Evolutionary conservation across 2,888 invertebrate species (phyloP).

Genomic region (Bombylius major): DNA sequence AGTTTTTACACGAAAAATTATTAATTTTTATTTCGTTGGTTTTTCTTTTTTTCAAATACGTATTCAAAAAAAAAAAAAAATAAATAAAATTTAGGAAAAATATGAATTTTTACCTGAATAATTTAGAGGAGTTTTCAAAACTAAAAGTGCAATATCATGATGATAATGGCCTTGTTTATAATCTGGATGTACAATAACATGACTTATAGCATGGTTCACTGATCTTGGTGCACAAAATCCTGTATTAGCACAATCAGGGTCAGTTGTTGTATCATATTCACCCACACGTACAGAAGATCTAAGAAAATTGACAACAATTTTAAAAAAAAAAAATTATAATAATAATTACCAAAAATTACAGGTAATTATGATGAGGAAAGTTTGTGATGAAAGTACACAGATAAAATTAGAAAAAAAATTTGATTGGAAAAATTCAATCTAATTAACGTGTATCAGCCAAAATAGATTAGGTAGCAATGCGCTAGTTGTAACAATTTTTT

Average conservation of each 20-base stretch:
- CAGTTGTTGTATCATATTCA: conserved; percentile 57
- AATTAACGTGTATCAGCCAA: no score
- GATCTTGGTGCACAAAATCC: conserved; percentile 62
- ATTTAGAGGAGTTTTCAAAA: conserved; percentile 54
- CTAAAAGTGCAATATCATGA: conserved; percentile 63
- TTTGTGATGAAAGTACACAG: no score
- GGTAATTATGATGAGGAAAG: no score
- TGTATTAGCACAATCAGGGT: conserved; percentile 58
- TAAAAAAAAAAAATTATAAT: no score
- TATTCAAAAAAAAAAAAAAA: conserved; percentile 6
- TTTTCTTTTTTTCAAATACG: no score
- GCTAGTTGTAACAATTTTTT: no score
- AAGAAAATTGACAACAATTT: background rate
- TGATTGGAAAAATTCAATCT: no score
- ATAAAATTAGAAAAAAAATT: no score
- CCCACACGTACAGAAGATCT: conserved; percentile 63
- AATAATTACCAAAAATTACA: no score
- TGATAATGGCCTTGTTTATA: conserved; percentile 53
- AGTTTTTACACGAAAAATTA: no score
- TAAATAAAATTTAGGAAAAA: background rate
- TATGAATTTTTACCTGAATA: conserved; percentile 42
- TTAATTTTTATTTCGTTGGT: no score
- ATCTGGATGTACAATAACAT: conserved; percentile 64
- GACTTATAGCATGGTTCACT: conserved; percentile 57
- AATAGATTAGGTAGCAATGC: no score